Base-by-base conservation (phyloP, 2,113 vertebrate species). In the Caranx melampygus region DNA sequence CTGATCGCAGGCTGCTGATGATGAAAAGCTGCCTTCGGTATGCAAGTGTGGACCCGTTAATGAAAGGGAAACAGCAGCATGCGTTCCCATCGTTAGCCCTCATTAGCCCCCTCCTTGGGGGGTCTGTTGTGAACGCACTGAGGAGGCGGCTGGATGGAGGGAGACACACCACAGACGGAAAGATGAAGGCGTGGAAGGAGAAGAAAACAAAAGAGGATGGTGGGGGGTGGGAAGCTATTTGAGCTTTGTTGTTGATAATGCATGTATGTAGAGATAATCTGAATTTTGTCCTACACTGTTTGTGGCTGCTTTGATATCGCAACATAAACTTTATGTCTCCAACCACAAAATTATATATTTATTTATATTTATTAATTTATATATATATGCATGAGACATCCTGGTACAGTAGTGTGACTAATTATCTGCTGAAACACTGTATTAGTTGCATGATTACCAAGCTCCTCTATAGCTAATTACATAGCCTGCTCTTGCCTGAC, bases 391-490 rank as follows among this genome's bases (percentile, higher is more conserved):
- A 61, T 15, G 57, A 84, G 78, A 87, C 75, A 82, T 68, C 82
- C 78, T 86, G 72, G 75, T 78, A 72, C 76, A 82, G 69, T 82
- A 66, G 73, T 75, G 77, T 89, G 92, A 93, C 92, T 94, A 92
- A 92, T 92, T 94, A 91, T 92, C 89, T 91, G 76, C 87, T 82
- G 88, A 92, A 92, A 89, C 83, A 87, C 84, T 91, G 91, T 91
- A 94, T 94, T 92, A 94, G 91, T 86, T 93, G 88, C 92, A 93
- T 92, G 91, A 94, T 93, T 92, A 91, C 87, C 89, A 85, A 84
- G 86, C 90, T 93, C 89, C 81, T 93, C 88, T 92, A 89, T 90
- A 87, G 91, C 88, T 94, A 93, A 95, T 95, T 95, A 92, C 82
- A 89, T 85, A 89, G 78, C 69, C 84, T 93, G 91, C 88, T 91